Conservation (phyloP, 2,113 vertebrate genomes). For the Piprites chloris region DNA sequence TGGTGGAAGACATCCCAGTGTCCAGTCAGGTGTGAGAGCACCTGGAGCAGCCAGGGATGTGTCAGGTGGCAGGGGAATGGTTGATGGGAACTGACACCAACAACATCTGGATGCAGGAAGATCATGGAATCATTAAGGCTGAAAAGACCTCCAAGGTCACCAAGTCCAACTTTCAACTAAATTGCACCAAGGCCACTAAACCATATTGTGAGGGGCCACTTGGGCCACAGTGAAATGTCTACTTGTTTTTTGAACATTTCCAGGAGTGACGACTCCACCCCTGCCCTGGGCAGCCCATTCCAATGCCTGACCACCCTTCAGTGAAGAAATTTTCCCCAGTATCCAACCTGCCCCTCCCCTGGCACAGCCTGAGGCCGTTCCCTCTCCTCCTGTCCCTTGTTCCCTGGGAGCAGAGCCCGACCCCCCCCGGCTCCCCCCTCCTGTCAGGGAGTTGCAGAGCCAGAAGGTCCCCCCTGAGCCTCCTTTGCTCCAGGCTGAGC, state of each 20-base stretch:
- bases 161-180: background rate
- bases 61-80: background rate
- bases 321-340: background rate
- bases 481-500: background rate
- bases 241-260: no score
- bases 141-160: background rate
- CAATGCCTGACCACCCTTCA: background rate
- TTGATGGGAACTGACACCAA: background rate
- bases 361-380: background rate
- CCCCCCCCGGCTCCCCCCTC: no score
- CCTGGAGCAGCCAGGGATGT: background rate
- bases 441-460: background rate
- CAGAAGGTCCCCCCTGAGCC: background rate
- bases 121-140: accelerated
- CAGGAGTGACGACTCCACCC: background rate
- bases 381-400: background rate
- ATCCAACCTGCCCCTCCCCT: background rate
- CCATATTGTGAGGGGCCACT: background rate
- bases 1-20: accelerated
- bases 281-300: background rate
- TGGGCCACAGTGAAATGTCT: no score
- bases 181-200: background rate
- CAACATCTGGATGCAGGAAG: background rate
- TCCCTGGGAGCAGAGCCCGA: background rate
- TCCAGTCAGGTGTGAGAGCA: background rate